Percentiles rank a stretch among this genome's conserved stretches.
Conservation (phyloP, 2,113 vertebrate genomes). For the Bothrops jararaca region DNA sequence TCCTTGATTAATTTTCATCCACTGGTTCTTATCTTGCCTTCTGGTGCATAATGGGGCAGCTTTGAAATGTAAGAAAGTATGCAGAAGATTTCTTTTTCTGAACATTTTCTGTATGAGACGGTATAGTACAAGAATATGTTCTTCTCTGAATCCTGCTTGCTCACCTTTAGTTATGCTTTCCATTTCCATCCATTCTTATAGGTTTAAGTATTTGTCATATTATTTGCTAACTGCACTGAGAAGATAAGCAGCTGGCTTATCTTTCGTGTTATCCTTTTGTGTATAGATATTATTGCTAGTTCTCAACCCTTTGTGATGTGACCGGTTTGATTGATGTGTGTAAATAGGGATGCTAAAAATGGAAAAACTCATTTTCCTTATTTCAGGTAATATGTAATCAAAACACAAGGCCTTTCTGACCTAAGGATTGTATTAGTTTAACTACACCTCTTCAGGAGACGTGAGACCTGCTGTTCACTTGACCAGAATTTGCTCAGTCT, state of each 20-base stretch:
- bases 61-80: too few species aligned
- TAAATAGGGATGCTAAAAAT: neutral
- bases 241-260: neutral
- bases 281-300: neutral
- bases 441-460: neutral
- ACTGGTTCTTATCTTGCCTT: too few species aligned
- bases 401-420: neutral
- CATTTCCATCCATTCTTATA: neutral
- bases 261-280: neutral
- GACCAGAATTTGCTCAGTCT: neutral
- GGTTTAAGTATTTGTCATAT: neutral
- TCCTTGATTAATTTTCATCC: too few species aligned
- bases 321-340: neutral
- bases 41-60: too few species aligned
- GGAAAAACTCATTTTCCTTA: neutral
- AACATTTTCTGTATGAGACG: too few species aligned
- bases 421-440: neutral
- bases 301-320: neutral
- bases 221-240: neutral
- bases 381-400: neutral
- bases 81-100: too few species aligned
- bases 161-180: neutral
- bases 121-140: too few species aligned
- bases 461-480: neutral
- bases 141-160: neutral